phyloP scores from a whole-genome alignment of 53 echinoderm and acorn worm species.

The Stichopus horrens region DNA sequence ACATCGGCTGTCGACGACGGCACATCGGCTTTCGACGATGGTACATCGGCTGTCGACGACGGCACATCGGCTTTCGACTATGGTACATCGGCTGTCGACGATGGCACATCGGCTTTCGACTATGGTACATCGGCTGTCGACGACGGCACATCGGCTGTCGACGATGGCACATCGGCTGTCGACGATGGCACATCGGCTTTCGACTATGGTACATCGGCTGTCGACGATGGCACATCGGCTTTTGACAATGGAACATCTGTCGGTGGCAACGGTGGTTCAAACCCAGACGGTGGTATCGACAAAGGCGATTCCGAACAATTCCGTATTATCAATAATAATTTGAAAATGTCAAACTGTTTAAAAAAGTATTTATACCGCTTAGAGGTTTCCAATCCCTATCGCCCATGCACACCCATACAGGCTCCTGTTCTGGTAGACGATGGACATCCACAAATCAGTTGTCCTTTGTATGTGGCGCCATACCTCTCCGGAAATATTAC shows the following conservation, averaged over 20 bases:
- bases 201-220: background rate
- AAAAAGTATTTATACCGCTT: background rate
- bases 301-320: too few relatives aligned
- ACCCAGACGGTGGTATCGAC: background rate
- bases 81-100: background rate
- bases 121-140: background rate
- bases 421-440: background rate
- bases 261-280: background rate
- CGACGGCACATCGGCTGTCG: background rate
- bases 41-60: background rate
- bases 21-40: background rate
- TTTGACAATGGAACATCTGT: background rate
- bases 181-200: background rate
- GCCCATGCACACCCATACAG: background rate
- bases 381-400: background rate
- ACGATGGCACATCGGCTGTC: background rate
- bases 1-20: background rate
- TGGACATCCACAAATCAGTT: background rate
- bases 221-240: background rate
- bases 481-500: background rate
- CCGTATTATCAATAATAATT: background rate
- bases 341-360: background rate
- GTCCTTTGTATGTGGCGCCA: constrained; percentile 15
- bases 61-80: background rate
- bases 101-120: constrained; percentile 8